Base-by-base conservation (phyloP, 2,797 vertebrate species). In the Heteromormyrus szaboi region DNA sequence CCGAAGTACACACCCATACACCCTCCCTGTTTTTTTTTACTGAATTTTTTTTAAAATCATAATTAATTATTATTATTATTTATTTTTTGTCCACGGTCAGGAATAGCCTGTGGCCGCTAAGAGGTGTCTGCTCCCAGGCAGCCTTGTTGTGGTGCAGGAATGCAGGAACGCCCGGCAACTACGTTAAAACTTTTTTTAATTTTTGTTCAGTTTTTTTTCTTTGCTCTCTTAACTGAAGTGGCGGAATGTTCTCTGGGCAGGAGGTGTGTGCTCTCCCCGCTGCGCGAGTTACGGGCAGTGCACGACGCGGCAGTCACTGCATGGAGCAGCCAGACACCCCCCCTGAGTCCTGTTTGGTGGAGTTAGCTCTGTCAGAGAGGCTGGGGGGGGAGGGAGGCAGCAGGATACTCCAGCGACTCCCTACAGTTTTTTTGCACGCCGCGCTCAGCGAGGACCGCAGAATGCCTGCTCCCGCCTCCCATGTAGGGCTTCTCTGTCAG, bases 271-370 rank as follows among this genome's bases (percentile, higher is more conserved):
- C 41, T 33, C 19, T 56, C 17, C 54, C 44, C 2, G 4, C n/a
- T 33, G 54, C 5, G 22, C 14, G 54, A 68, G 59, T 53, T 93
- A 93, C 92, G 88, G 92, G 92, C 94, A 91, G 90, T 91, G 93
- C 90, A 89, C 88, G 79, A 90, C 93, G 87, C 88, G 89, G 93
- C 94, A 95, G 95, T 95, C 97, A 96, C 96, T 96, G 97, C 96
- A 94, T 92, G 94, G 94, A 93, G 93, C 94, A 96, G 94, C 56
- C 96, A 96, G 96, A 95, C 93, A 94, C 96, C 96, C 96, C 95
- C 94, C 96, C 95, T 94, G 91, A 95, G 96, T 95, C 96, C 94
- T 94, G 94, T 95, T 97, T 96, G 96, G 96, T 96, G 95, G 96
- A 95, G 93, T 94, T 94, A 93, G 93, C 94, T 95, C 93, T 96